A percentile compares a stretch with the other conserved stretches of the same genome.
Evolutionary conservation across 2,113 vertebrate genomes (phyloP).

Genomic region (Apodemus speciosus): DNA sequence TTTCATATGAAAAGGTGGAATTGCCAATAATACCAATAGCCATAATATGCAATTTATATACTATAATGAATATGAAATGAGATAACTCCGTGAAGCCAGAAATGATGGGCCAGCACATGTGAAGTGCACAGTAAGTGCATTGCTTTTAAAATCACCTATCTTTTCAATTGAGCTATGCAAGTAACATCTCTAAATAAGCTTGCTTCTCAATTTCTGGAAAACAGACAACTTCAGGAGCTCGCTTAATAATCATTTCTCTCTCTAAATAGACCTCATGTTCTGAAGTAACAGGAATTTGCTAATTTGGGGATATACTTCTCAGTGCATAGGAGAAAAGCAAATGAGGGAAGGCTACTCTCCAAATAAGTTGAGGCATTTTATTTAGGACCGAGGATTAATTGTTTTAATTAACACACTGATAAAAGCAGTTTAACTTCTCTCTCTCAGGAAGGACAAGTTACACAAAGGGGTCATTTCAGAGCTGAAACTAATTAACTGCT

Average conservation of each 20-base stretch:
- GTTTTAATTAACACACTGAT: conserved; percentile 60
- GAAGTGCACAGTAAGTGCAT: conserved; percentile 9
- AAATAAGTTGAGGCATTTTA: conserved; percentile 40
- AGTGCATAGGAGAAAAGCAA: conserved; percentile 19
- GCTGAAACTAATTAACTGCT: conserved; percentile 61
- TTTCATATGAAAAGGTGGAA: conserved; percentile 16
- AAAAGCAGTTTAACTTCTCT: conserved; percentile 62
- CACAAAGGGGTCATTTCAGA: conserved; percentile 66
- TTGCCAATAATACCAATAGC: not conserved
- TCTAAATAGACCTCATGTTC: not conserved
- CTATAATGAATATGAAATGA: conserved; percentile 23
- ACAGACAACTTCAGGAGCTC: conserved; percentile 20
- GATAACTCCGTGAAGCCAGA: not conserved
- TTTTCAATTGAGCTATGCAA: conserved; percentile 21
- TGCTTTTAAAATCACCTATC: conserved; percentile 21
- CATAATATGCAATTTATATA: not conserved
- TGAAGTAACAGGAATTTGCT: conserved; percentile 38
- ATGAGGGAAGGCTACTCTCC: not conserved
- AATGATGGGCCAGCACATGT: not conserved
- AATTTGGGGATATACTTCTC: conserved; percentile 31
- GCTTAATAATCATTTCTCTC: conserved; percentile 10
- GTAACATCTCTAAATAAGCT: conserved; percentile 39
- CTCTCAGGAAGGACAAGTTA: conserved; percentile 44
- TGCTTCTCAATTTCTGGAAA: conserved; percentile 43
- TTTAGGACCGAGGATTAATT: conserved; percentile 53